Evolutionary conservation across 1,140 invertebrate genomes (phyloP).

Genomic region (Cylas formicarius): DNA sequence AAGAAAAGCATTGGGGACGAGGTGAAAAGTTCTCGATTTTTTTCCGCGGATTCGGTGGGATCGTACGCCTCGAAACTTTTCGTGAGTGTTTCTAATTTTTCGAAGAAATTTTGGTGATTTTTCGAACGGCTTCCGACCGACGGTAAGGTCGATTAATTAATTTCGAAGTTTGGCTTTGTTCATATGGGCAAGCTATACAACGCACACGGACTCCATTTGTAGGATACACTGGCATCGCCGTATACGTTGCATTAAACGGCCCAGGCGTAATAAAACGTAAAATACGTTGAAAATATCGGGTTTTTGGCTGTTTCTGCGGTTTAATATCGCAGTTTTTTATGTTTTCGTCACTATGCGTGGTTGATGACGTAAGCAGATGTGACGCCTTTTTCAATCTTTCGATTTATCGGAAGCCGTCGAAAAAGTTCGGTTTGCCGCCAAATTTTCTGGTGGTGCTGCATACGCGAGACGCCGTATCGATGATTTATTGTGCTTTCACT

Average conservation of each 20-base stretch:
- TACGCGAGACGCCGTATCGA: no score
- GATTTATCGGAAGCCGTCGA: constrained; percentile 18
- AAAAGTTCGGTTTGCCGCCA: constrained; percentile 30
- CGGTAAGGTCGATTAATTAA: constrained; percentile 19
- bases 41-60: constrained; percentile 12
- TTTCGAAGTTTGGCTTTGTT: constrained; percentile 35
- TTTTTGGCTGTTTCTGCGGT: constrained; percentile 20
- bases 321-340: constrained; percentile 7
- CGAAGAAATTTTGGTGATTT: constrained; percentile 27
- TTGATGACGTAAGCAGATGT: constrained; percentile 35
- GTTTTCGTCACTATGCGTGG: constrained; percentile 25
- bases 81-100: constrained; percentile 21
- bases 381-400: constrained; percentile 27
- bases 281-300: constrained; percentile 16
- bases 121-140: constrained; percentile 2
- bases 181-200: constrained; percentile 38
- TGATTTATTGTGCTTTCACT: no score
- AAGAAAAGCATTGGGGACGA: constrained; percentile 37
- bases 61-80: constrained; percentile 19
- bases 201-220: constrained; percentile 41
- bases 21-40: constrained; percentile 20
- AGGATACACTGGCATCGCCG: constrained; percentile 33
- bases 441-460: constrained; percentile 11
- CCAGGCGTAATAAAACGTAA: no score
- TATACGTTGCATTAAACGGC: no score